Evolutionary conservation across 2,113 vertebrate species (phyloP).

Genomic region (Brachionichthys hirsutus): DNA sequence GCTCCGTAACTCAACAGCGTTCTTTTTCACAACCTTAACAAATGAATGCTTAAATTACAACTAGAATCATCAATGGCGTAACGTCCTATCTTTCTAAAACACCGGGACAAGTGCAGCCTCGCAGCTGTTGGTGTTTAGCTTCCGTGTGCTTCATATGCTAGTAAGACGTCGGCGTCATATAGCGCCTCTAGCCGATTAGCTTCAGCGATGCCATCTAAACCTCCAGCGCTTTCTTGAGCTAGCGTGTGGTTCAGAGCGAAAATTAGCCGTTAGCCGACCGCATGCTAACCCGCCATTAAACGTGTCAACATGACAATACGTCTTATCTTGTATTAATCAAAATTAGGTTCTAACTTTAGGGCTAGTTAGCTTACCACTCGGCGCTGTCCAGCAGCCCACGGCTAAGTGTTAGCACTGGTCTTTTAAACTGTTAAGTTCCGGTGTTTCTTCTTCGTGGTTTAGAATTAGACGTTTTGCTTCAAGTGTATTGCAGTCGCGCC

Average conservation of each 20-base stretch:
- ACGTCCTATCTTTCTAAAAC: neutral
- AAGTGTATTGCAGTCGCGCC: constrained; percentile 8
- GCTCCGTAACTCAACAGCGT: neutral
- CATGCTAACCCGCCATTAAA: neutral
- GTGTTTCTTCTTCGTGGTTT: no score
- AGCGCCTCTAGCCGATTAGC: constrained; percentile 32
- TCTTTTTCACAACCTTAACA: no score
- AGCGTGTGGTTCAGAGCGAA: neutral
- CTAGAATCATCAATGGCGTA: neutral
- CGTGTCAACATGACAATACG: fast-evolving
- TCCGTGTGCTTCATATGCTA: neutral
- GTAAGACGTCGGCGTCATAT: neutral
- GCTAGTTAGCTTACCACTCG: constrained; percentile 31
- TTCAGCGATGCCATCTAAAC: constrained; percentile 34
- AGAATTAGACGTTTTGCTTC: neutral
- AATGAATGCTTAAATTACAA: neutral
- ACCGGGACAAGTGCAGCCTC: neutral
- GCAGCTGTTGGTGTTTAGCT: neutral
- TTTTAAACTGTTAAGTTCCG: no score
- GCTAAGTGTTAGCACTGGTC: constrained; percentile 10
- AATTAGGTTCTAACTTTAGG: neutral
- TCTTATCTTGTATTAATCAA: neutral
- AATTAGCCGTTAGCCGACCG: neutral
- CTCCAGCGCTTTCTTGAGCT: constrained; percentile 5
- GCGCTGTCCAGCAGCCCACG: constrained; percentile 17